Percentiles rank a stretch among this genome's conserved stretches.
Evolutionary conservation across 2,797 vertebrate species (phyloP).

Genomic region (Sebastes paucispinis): DNA sequence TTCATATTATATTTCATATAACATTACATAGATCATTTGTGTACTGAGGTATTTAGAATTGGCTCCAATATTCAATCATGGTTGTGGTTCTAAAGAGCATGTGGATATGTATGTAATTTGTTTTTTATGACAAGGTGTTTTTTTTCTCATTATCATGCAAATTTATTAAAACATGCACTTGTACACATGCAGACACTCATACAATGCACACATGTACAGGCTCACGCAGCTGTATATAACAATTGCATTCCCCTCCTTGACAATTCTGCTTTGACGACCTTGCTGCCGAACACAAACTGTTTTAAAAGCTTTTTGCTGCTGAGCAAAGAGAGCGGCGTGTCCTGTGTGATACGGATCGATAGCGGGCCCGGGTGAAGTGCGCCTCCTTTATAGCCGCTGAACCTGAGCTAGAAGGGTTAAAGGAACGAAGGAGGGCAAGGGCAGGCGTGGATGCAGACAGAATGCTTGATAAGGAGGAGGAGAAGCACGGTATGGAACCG

Average conservation of each 20-base stretch:
- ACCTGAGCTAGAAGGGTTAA: conserved; percentile 79
- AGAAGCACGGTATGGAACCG: conserved; percentile 19
- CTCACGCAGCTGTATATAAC: background rate
- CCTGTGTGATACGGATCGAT: conserved; percentile 73
- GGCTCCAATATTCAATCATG: background rate
- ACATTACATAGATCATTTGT: background rate
- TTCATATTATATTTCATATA: background rate
- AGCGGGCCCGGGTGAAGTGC: conserved; percentile 49
- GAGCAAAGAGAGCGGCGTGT: conserved; percentile 54
- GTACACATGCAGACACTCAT: background rate
- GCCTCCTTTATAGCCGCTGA: conserved; percentile 74
- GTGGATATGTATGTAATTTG: background rate
- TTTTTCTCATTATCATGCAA: background rate
- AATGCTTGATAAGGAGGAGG: conserved; percentile 70
- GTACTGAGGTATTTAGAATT: background rate
- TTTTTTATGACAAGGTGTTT: accelerated
- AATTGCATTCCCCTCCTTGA: background rate
- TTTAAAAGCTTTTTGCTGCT: conserved; percentile 61
- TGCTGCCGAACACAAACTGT: conserved; percentile 61
- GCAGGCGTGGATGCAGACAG: conserved; percentile 48
- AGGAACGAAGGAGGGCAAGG: conserved; percentile 68
- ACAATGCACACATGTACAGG: background rate
- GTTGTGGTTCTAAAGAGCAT: background rate
- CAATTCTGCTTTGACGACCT: conserved; percentile 64
- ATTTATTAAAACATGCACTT: background rate